Percentiles rank a stretch among this genome's conserved stretches.
Evolutionary conservation across 2,888 invertebrate genomes (phyloP).

Genomic region (Unio delphinus): DNA sequence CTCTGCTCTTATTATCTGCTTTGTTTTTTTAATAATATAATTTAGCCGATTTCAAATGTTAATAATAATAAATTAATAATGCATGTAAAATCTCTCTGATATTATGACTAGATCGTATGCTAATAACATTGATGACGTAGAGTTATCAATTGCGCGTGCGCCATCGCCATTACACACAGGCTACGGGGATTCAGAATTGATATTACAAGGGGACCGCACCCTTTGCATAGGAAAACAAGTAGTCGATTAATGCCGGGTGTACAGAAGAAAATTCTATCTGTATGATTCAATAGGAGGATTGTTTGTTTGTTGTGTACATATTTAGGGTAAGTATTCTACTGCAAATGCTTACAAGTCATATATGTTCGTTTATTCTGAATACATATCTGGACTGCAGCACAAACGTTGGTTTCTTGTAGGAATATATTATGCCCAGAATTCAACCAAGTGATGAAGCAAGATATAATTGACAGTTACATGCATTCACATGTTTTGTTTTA

Average conservation of each 20-base stretch:
- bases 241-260: conserved; percentile 14
- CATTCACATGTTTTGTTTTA: no score
- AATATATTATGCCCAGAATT: no score
- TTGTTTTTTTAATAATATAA: no score
- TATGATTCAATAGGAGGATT: conserved; percentile 23
- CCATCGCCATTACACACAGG: conserved; percentile 20
- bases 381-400: no score
- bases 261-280: conserved; percentile 16
- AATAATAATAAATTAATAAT: no score
- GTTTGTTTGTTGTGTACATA: conserved; percentile 10
- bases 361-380: no score
- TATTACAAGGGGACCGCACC: conserved; percentile 56
- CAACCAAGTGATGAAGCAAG: no score
- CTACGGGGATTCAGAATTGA: conserved; percentile 49
- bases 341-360: background rate
- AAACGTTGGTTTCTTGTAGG: no score
- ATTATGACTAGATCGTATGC: conserved; percentile 14
- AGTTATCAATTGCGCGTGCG: conserved; percentile 47
- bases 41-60: no score
- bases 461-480: no score
- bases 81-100: no score
- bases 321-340: conserved; percentile 23
- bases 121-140: conserved; percentile 39
- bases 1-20: no score
- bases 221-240: conserved; percentile 5